Evolutionary conservation across 1,140 invertebrate species (phyloP).

Genomic region (Ceratosolen solmsi): DNA sequence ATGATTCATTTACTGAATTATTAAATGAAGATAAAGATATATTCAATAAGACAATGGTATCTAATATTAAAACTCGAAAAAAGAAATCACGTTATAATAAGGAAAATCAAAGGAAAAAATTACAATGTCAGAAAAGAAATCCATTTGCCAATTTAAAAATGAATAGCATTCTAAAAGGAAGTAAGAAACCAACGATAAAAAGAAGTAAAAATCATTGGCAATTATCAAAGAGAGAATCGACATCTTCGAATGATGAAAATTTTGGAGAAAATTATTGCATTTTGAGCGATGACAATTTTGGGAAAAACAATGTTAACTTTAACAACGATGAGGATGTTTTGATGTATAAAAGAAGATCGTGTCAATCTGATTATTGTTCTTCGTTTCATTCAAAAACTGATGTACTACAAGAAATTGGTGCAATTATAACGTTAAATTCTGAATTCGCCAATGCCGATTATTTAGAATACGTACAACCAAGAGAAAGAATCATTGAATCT

Average conservation of each 20-base stretch:
- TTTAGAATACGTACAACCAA: slow-evolving; percentile 46
- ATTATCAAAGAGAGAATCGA: not conserved
- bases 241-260: slow-evolving; percentile 26
- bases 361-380: slow-evolving; percentile 5
- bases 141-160: slow-evolving; percentile 46
- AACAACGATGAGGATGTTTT: slow-evolving; percentile 8
- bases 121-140: slow-evolving; percentile 27
- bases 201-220: slow-evolving; percentile 1
- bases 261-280: not conserved
- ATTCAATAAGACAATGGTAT: slow-evolving; percentile 7
- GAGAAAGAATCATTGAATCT: slow-evolving; percentile 46
- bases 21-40: not conserved
- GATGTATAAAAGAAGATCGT: not conserved
- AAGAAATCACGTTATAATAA: slow-evolving; percentile 28
- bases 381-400: slow-evolving; percentile 20
- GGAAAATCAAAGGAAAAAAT: slow-evolving; percentile 22
- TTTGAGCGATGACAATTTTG: slow-evolving; percentile 21
- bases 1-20: slow-evolving; percentile 39
- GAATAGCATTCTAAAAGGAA: slow-evolving; percentile 49
- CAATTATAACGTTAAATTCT: slow-evolving; percentile 30
- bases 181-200: slow-evolving; percentile 16
- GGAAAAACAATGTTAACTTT: not conserved
- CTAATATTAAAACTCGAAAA: slow-evolving; percentile 28
- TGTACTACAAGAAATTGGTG: slow-evolving; percentile 14
- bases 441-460: slow-evolving; percentile 48